Evolutionary conservation across 2,888 invertebrate genomes (phyloP), one percentile per base, ranked within the genome.

Genomic region (Drosophila falleni): DNA sequence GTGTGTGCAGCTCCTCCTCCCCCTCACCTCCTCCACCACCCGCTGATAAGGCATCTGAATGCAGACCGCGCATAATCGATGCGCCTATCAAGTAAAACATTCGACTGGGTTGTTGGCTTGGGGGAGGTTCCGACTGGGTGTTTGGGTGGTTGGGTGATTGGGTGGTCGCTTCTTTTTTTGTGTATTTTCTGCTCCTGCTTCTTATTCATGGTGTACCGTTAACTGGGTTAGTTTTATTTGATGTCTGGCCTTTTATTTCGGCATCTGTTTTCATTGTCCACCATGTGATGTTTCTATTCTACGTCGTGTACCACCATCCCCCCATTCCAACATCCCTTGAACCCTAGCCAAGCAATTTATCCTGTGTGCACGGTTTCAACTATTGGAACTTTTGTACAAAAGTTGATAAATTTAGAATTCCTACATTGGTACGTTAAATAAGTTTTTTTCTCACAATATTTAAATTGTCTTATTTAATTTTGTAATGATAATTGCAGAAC

Each of bases 221-320:
- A 85, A 82, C 80, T 86, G 86, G 86, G 86, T 72, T 85, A 80
- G 64, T 71, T 86, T 74, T 53, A 66, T 79, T 61, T 60, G 62
- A 54, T 63, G 50, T 69, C 66, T 58, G 59, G 67, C 55, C 29
- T 81, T 75, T 74, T 53, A 62, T 59, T 62, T 71, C 8, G 58
- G 59, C 64, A 62, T 51, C 61, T 62, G 59, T 59, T 55, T 71
- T 31, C 56, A 62, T 62, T 76, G 61, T 41, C 46, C 56, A 29
- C 33, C 60, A 55, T 61, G 35, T 44, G 56, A 50, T 33, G 16
- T 9, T 6, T 6, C n/a, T 37, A 31, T 23, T 26, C 4, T 4
- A 6, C 19, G 41, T 10, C 55, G 1, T n/a, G 15, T n/a, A 10
- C 29, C 3, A 15, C 10, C 5, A 29, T 4, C 29, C 29, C 3